Evolutionary conservation across 1,140 invertebrate species (phyloP).

Genomic region (Rhyzopertha dominica): DNA sequence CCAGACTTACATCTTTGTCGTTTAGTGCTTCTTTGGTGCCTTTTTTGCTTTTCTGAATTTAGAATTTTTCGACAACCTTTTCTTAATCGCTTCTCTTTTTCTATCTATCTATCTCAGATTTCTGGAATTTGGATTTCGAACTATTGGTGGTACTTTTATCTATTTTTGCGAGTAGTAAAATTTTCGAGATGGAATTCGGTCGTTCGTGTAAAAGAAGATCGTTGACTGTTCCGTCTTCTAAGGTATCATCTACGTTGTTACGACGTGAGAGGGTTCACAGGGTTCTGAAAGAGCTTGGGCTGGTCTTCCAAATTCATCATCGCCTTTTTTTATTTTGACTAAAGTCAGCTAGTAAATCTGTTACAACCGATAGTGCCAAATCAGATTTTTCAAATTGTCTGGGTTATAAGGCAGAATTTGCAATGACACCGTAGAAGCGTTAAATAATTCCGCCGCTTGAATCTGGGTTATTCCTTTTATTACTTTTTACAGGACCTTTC

Average conservation of each 20-base stretch:
- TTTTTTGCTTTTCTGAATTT: background rate
- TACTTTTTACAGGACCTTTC: too few species aligned
- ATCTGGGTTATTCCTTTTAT: too few species aligned
- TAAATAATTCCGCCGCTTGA: conserved; percentile 13
- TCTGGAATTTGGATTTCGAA: conserved; percentile 1
- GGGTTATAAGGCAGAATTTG: conserved; percentile 9
- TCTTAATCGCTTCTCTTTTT: background rate
- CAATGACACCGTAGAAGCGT: conserved; percentile 7
- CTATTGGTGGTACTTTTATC: background rate
- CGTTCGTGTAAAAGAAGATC: background rate
- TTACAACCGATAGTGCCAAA: conserved; percentile 10
- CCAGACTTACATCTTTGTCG: conserved; percentile 1
- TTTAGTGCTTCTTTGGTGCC: conserved; percentile 4
- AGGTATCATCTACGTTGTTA: too few species aligned
- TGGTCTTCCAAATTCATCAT: background rate
- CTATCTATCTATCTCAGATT: conserved; percentile 7
- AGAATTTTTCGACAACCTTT: background rate
- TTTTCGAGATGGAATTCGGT: background rate
- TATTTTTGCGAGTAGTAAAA: conserved; percentile 5
- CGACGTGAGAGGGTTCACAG: too few species aligned
- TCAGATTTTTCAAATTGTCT: conserved; percentile 5
- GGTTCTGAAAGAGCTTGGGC: background rate
- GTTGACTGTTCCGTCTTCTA: background rate
- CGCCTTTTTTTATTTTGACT: background rate
- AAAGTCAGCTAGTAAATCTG: background rate